These are phyloP conservation scores for Arge pagana DNA, from an alignment of 2,888 invertebrate species.

Conservation along the genomic window DNA sequence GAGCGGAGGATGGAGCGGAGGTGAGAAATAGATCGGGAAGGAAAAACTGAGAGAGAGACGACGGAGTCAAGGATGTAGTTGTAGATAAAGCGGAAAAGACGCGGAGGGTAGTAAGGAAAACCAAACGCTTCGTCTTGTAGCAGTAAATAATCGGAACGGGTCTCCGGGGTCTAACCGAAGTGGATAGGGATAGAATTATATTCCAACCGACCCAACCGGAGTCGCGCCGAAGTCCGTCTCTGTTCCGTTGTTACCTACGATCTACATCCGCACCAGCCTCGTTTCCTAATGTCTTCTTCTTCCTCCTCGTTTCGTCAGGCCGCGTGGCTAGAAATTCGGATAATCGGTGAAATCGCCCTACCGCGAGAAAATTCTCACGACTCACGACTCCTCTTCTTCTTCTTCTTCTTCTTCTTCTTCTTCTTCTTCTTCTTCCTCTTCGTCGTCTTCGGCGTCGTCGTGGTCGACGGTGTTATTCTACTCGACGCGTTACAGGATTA, in stretches of 20 bases:
- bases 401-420: constrained; percentile 16
- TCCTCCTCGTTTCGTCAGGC: too few relatives aligned
- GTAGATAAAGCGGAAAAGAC: constrained; percentile 10
- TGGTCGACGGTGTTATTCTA: background rate
- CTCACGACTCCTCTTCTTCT: constrained; percentile 26
- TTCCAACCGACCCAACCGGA: constrained; percentile 27
- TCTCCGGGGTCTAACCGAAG: constrained; percentile 33
- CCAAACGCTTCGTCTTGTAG: constrained; percentile 20
- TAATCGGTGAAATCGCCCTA: too few relatives aligned
- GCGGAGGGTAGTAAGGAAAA: constrained; percentile 7
- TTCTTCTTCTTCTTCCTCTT: constrained; percentile 17
- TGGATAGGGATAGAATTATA: constrained; percentile 31
- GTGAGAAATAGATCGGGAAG: background rate
- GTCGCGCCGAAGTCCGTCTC: too few relatives aligned
- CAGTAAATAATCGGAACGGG: constrained; percentile 37
- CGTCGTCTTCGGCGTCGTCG: constrained; percentile 15
- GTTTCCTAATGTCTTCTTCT: too few relatives aligned
- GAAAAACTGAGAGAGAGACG: background rate
- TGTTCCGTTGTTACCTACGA: too few relatives aligned
- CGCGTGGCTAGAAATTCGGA: too few relatives aligned
- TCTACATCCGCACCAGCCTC: too few relatives aligned
- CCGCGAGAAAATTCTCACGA: too few relatives aligned
- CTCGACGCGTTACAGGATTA: background rate
- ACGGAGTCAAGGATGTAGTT: too few relatives aligned
- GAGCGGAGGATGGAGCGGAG: background rate